phyloP scores from a whole-genome alignment of 1,140 invertebrate genomes.

The Calliphora vicina region DNA sequence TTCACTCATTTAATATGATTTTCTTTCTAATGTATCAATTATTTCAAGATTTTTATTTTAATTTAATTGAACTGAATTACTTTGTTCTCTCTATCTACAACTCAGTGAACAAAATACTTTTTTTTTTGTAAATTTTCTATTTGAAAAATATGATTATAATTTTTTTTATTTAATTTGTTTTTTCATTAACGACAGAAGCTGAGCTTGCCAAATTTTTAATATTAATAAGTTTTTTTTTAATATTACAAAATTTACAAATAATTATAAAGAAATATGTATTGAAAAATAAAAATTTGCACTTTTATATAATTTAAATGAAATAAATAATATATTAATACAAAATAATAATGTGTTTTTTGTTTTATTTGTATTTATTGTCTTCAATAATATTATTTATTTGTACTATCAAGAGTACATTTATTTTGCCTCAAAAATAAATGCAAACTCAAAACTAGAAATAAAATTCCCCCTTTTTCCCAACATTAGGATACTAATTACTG shows the following conservation, averaged over 20 bases:
- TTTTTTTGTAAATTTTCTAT: neutral
- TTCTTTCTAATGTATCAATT: neutral
- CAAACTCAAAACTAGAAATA: too few species aligned
- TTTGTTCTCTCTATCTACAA: neutral
- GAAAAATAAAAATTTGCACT: neutral
- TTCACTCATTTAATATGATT: neutral
- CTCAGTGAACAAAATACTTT: neutral
- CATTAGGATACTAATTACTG: too few species aligned
- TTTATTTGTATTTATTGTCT: too few species aligned
- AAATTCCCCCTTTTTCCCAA: too few species aligned
- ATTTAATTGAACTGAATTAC: neutral
- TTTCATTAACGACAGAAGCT: slow-evolving; percentile 46
- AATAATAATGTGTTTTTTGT: neutral
- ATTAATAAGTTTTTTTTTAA: neutral
- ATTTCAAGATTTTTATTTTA: neutral
- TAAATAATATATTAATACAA: neutral
- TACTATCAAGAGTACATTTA: too few species aligned
- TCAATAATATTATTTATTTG: too few species aligned
- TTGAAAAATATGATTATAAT: neutral
- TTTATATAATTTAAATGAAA: neutral
- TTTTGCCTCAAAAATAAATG: too few species aligned
- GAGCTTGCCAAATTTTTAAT: slow-evolving; percentile 57
- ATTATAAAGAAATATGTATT: neutral
- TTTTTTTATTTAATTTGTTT: neutral
- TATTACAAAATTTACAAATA: neutral